Evolutionary conservation across 2,797 vertebrate species (phyloP).

Genomic region (Ispidina lecontei): DNA sequence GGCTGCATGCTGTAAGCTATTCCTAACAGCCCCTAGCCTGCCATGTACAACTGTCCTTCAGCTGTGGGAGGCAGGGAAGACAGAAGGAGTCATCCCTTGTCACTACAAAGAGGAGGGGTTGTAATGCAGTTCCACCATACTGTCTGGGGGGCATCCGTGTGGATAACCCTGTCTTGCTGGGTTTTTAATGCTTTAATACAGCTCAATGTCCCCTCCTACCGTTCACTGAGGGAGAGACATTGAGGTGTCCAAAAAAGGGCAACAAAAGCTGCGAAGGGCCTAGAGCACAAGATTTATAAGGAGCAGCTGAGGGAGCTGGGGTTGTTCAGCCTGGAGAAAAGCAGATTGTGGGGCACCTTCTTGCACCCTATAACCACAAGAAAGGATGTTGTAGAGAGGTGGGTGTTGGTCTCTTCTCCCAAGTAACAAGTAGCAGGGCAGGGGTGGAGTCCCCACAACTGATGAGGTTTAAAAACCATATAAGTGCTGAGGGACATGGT

Average conservation of each 20-base stretch:
- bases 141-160: accelerated
- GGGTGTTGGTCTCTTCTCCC: not conserved
- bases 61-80: accelerated
- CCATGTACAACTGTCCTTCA: accelerated
- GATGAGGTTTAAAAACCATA: not conserved
- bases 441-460: not conserved
- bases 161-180: not conserved
- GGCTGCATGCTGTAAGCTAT: accelerated
- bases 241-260: not conserved
- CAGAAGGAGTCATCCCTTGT: not conserved
- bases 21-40: accelerated
- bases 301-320: not conserved
- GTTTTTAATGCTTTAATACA: accelerated
- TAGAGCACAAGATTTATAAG: not conserved
- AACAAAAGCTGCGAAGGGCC: not conserved
- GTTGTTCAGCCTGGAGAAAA: not conserved
- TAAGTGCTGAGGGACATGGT: not conserved
- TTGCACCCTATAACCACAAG: not conserved
- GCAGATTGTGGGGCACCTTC: too few species aligned
- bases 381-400: not conserved
- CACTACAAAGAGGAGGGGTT: accelerated
- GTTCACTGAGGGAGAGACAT: accelerated
- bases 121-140: accelerated
- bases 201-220: accelerated
- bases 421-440: not conserved